Percentiles rank a stretch among this genome's conserved stretches.
Conservation (phyloP, 2,113 vertebrate species). For the Boulengeromyrus knoepffleri region DNA sequence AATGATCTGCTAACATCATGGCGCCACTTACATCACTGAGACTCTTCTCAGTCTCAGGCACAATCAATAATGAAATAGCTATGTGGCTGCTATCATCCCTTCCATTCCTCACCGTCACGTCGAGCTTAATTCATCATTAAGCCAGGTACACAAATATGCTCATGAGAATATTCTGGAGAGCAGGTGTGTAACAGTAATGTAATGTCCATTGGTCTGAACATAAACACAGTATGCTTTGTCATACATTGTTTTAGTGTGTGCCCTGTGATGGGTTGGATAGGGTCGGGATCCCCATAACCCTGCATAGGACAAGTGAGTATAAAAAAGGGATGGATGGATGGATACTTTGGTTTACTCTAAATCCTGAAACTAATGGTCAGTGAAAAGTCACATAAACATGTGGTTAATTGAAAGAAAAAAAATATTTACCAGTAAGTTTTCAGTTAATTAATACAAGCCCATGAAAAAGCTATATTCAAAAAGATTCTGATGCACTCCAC, state of each 20-base stretch:
- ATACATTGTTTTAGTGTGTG: neutral
- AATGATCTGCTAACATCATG: neutral
- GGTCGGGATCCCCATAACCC: neutral
- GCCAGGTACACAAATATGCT: neutral
- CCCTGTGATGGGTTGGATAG: neutral
- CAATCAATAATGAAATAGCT: neutral
- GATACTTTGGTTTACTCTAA: neutral
- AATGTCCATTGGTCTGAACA: neutral
- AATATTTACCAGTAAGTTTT: neutral
- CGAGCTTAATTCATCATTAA: neutral
- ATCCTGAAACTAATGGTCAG: neutral
- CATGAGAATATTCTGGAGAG: neutral
- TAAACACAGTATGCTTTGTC: neutral
- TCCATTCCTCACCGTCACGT: neutral
- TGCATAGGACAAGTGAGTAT: neutral
- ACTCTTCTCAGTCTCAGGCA: neutral
- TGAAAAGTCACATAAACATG: neutral
- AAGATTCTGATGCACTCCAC: neutral
- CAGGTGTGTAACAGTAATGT: neutral
- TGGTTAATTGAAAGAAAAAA: neutral
- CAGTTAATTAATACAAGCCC: neutral
- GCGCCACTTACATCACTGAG: neutral
- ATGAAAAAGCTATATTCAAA: neutral
- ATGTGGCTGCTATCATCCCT: neutral
- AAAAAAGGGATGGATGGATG: neutral